Evolutionary conservation across 2,797 vertebrate genomes (phyloP).

Genomic region (Diplodus puntazzo): DNA sequence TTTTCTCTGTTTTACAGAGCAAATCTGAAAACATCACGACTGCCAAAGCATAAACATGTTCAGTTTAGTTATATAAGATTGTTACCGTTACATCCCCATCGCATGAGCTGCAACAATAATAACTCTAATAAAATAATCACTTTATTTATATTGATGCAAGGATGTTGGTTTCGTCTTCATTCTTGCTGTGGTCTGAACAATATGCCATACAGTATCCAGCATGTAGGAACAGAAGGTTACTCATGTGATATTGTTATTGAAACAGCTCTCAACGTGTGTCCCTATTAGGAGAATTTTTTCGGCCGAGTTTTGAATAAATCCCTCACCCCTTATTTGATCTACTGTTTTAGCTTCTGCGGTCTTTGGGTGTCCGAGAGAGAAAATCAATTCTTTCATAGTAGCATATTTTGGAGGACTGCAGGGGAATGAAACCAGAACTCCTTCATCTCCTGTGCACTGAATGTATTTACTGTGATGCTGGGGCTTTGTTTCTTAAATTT

Average conservation of each 20-base stretch:
- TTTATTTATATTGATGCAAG: constrained; percentile 10
- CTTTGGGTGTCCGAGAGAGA: constrained; percentile 37
- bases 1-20: constrained; percentile 28
- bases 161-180: constrained; percentile 26
- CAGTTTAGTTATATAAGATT: constrained; percentile 26
- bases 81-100: constrained; percentile 26
- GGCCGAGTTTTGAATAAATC: constrained; percentile 37
- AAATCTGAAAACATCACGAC: constrained; percentile 22
- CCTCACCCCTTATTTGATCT: constrained; percentile 38
- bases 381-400: constrained; percentile 52
- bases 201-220: not conserved
- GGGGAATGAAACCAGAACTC: constrained; percentile 44
- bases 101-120: constrained; percentile 30
- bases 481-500: not conserved
- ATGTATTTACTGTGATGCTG: constrained; percentile 38
- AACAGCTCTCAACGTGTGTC: constrained; percentile 28
- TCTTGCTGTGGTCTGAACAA: not conserved
- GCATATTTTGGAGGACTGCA: constrained; percentile 34
- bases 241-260: constrained; percentile 28
- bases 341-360: constrained; percentile 33
- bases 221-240: constrained; percentile 11
- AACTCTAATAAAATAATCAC: constrained; percentile 33
- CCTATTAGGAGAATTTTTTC: constrained; percentile 32
- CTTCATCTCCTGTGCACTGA: constrained; percentile 32
- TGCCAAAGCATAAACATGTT: constrained; percentile 38